A percentile compares a stretch with the other conserved stretches of the same genome.
phyloP scores from a whole-genome alignment of 37 sponge, comb jelly and placozoan genomes.

The Spongilla lacustris region DNA sequence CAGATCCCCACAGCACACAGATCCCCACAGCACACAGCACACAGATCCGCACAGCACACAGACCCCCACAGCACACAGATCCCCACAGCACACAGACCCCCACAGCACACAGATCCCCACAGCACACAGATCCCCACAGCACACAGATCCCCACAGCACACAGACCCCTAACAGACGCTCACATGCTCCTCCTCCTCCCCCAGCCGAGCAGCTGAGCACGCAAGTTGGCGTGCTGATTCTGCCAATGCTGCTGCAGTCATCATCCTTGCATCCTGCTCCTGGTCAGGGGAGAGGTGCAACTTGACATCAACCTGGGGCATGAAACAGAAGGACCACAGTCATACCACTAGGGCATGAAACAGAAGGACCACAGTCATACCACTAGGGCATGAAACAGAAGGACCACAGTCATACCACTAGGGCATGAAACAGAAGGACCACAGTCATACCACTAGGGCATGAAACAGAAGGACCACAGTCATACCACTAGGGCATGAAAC shows the following conservation, averaged over 20 bases:
- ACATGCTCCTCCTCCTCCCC: conserved; percentile 52
- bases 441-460: too few species aligned
- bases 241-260: conserved; percentile 76
- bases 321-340: too few species aligned
- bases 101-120: neutral
- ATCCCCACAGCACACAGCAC: too few species aligned
- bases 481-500: too few species aligned
- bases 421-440: too few species aligned
- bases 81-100: neutral
- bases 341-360: too few species aligned
- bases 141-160: neutral
- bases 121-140: too few species aligned
- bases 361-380: too few species aligned
- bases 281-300: conserved; percentile 31
- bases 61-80: neutral
- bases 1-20: too few species aligned
- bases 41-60: neutral
- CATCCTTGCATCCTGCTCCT: conserved; percentile 31
- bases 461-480: too few species aligned
- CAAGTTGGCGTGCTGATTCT: conserved; percentile 79
- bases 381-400: too few species aligned
- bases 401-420: too few species aligned
- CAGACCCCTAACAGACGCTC: neutral
- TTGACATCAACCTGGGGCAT: conserved; percentile 55
- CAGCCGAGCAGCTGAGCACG: conserved; percentile 76